These are phyloP conservation scores for Bergia sp. DNA, from an alignment of 92 coral and sea anemone species.

Conservation along the genomic window DNA sequence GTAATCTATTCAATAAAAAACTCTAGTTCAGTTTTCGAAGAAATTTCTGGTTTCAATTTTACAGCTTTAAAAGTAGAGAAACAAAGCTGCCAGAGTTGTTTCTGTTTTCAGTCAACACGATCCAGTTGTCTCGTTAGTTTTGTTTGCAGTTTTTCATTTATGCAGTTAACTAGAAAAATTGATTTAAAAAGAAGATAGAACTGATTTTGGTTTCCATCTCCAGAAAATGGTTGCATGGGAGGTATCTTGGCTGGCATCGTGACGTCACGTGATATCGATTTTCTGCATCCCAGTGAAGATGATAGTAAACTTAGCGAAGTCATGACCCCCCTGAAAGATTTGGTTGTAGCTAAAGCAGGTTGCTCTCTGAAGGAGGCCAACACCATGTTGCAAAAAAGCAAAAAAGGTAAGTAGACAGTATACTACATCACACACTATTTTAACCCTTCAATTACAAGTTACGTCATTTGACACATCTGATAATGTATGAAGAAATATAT, in stretches of 20 bases:
- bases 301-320: constrained; percentile 77
- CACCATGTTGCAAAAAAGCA: constrained; percentile 87
- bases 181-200: no score
- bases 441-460: no score
- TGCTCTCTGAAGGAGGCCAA: constrained; percentile 90
- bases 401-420: constrained; percentile 66
- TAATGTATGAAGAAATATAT: no score
- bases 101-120: background rate
- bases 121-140: background rate
- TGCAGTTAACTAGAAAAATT: background rate
- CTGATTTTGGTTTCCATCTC: background rate
- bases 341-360: constrained; percentile 86
- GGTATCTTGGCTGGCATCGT: constrained; percentile 92
- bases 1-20: no score
- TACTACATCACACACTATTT: no score
- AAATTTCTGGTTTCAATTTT: no score
- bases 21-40: no score
- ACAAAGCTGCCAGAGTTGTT: no score
- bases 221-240: constrained; percentile 92
- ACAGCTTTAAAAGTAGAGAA: no score
- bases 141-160: no score
- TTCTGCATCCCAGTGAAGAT: constrained; percentile 60
- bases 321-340: constrained; percentile 86
- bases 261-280: constrained; percentile 96
- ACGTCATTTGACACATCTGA: no score